Evolutionary conservation across 2,113 vertebrate genomes (phyloP), one percentile per base, ranked within the genome.

Genomic region (Calidris pygmaea): DNA sequence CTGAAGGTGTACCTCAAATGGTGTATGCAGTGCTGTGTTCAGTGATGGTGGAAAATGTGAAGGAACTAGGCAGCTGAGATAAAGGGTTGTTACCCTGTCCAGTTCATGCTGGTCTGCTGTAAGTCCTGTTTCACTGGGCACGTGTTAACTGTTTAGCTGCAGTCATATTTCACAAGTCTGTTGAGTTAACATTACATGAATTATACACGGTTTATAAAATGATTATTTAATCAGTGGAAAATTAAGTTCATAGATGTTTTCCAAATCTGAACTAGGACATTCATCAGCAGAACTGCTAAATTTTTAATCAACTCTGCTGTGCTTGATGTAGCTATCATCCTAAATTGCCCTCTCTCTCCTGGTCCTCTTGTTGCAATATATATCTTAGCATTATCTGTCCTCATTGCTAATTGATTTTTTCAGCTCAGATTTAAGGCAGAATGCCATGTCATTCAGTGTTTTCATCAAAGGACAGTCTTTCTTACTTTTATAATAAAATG

Each of bases 201-300:
- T 98, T 98, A 98, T 97, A 97, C 96, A 98, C 81, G 52, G 78
- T 93, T 98, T 98, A 97, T 98, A 98, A 98, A 98, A 98, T 98
- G 95, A 98, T 98, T 98, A 98, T 98, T 98, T 98, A 98, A 98
- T 98, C 97, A 97, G 96, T 96, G 93, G 96, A 97, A 98, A 98
- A 98, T 98, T 98, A 98, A 98, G 97, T 97, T 96, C 70, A 73
- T 97, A 97, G 97, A 97, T 98, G 97, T 98, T 98, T 98, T 98
- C 96, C 91, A 98, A 97, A 97, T 98, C 93, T 89, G 81, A 98
- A 97, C 94, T 95, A 98, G 98, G 97, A 97, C 97, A 98, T 98
- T 97, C 98, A 98, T 98, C 98, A 98, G 93, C 90, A 97, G 96
- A 97, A 97, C 96, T 97, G 95, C 97, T 98, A 93, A 97, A 98